Base-by-base conservation (phyloP, 2,797 vertebrate species). In the Neosalanx taihuensis region DNA sequence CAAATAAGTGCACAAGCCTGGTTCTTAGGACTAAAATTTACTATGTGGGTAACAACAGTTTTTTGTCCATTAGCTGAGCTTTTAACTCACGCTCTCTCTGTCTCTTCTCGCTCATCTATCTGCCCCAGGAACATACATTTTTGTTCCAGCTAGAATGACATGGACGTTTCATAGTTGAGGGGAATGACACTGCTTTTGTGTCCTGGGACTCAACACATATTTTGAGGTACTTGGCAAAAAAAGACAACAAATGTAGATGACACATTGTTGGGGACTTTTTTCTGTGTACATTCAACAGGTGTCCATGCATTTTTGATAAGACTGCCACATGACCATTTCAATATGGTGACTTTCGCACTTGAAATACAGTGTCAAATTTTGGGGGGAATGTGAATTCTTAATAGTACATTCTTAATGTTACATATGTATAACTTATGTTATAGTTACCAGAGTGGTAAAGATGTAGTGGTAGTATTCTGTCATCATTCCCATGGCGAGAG, bases 401-500 rank as follows among this genome's bases (percentile, higher is more conserved):
- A 3, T 6, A 65, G 69, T 30, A 78, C 72, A 73, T 46, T 64
- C 33, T 29, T 56, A 0, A 64, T 1, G 62, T 29, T 71, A 56
- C 63, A 70, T 72, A 41, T 2, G 49, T 31, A 20, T 51, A 67
- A 20, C 51, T 56, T 17, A n/a, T 56, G 62, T 72, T 30, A 67
- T 67, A 58, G 96, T 96, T 93, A 99, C 97, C 95, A 99, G 86
- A 69, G 97, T 98, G 68, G 97, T 99, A 90, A 99, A 99, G 89
- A 99, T 98, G 87, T 97, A 99, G 88, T 99, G 97, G 86, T 99
- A 99, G 80, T 99, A 98, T 89, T 99, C 97, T 70, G 97, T 98
- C 96, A 99, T 98, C 97, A 99, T 99, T 76, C 97, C 97, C 97
- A 99, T 98, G 78, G 97, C 95, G 84, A 99, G 92, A 79, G 95